A percentile compares a stretch with the other conserved stretches of the same genome.
These are phyloP conservation scores for Cinclus mexicanus DNA, from an alignment of 2,113 vertebrate species.

Conservation along the genomic window DNA sequence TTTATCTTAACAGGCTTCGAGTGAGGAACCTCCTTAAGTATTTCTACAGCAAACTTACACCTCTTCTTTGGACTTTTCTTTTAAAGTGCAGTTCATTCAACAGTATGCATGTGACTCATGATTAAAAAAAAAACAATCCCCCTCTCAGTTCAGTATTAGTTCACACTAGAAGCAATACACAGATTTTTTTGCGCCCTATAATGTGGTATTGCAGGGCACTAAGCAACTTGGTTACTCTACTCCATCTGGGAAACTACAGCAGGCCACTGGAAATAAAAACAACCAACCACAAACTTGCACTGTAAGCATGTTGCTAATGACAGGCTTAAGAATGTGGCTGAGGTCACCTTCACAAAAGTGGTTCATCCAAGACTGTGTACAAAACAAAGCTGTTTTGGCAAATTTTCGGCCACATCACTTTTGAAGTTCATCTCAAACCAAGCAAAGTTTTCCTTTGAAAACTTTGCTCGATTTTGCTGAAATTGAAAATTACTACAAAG, in stretches of 20 bases:
- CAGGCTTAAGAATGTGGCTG: not conserved
- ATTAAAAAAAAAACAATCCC: not conserved
- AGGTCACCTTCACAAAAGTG: not conserved
- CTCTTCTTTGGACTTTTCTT: not conserved
- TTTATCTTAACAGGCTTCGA: not conserved
- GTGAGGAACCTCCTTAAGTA: not conserved
- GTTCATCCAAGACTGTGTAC: not conserved
- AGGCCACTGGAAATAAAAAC: not conserved
- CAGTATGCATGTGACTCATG: not conserved
- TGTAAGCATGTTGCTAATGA: not conserved
- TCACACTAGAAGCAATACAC: not conserved
- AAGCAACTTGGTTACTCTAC: not conserved
- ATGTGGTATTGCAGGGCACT: not conserved
- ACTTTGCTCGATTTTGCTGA: not conserved
- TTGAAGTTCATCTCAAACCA: not conserved
- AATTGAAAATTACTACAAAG: not conserved
- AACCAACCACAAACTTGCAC: not conserved
- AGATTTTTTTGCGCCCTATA: not conserved
- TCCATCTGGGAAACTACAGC: not conserved
- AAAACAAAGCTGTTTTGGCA: not conserved
- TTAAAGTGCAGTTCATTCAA: not conserved
- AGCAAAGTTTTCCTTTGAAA: not conserved
- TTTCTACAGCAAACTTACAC: not conserved
- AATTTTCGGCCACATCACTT: not conserved
- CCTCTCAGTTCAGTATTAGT: not conserved